These are phyloP conservation scores for Hyposmocoma kahamanoa DNA, from an alignment of 1,140 invertebrate species.

Conservation along the genomic window DNA sequence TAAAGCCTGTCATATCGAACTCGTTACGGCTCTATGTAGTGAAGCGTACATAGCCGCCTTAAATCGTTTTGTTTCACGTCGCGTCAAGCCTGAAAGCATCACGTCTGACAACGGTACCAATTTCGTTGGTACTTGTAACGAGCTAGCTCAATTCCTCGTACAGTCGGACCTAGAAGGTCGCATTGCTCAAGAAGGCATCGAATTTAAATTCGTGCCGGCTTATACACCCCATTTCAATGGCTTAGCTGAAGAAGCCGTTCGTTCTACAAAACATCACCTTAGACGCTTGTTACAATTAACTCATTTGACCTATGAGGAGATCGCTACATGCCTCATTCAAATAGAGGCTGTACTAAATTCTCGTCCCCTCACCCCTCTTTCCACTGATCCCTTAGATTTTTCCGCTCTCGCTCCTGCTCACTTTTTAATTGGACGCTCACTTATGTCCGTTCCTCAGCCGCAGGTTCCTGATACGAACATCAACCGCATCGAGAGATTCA, in stretches of 20 bases:
- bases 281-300: conserved; percentile 14
- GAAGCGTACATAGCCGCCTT: conserved; percentile 25
- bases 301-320: conserved; percentile 36
- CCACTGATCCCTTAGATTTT: conserved; percentile 28
- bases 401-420: conserved; percentile 29
- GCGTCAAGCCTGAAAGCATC: conserved; percentile 20
- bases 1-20: conserved; percentile 36
- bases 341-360: conserved; percentile 43
- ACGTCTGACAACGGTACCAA: conserved; percentile 22
- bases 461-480: conserved; percentile 1
- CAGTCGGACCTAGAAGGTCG: conserved; percentile 7
- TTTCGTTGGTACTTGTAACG: conserved; percentile 19
- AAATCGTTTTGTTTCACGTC: conserved; percentile 19
- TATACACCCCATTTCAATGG: conserved; percentile 5
- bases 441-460: conserved; percentile 18
- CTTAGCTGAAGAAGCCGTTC: conserved; percentile 2
- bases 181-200: conserved; percentile 12
- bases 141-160: conserved; percentile 12
- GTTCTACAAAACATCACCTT: conserved; percentile 7
- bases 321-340: conserved; percentile 31
- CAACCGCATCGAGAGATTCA: neutral
- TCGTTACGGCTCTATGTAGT: conserved; percentile 23
- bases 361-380: conserved; percentile 17
- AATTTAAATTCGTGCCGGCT: conserved; percentile 5
- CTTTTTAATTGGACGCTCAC: conserved; percentile 34